These are phyloP conservation scores for Anisognathus igniventris DNA, from an alignment of 2,797 vertebrate species.

Conservation along the genomic window DNA sequence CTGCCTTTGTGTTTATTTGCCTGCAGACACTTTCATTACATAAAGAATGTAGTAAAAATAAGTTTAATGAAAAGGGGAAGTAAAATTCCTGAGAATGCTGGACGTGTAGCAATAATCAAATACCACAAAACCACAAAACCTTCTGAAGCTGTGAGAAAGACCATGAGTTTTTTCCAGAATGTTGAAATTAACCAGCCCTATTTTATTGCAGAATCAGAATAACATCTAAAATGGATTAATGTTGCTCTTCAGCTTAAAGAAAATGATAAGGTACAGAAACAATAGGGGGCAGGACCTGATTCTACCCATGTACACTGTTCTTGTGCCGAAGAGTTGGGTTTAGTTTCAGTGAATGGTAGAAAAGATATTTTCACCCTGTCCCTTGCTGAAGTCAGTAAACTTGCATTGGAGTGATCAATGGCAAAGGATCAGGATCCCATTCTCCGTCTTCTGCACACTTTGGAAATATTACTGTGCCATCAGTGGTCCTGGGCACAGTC, in stretches of 20 bases:
- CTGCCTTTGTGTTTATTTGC: constrained; percentile 1
- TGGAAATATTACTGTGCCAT: background rate
- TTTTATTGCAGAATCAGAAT: background rate
- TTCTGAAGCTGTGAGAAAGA: background rate
- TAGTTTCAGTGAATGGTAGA: background rate
- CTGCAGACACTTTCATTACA: background rate
- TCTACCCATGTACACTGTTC: background rate
- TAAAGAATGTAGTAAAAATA: background rate
- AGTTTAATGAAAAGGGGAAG: background rate
- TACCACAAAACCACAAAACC: background rate
- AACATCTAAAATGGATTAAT: background rate
- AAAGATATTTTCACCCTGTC: background rate
- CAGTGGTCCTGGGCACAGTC: background rate
- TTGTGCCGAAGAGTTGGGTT: background rate
- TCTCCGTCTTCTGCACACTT: background rate
- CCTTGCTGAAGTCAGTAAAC: background rate
- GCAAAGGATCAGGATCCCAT: background rate
- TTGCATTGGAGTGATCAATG: background rate
- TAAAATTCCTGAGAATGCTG: background rate
- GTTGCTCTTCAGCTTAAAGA: background rate
- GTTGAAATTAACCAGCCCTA: background rate
- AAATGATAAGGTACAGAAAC: background rate
- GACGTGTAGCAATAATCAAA: background rate
- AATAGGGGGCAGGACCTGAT: background rate
- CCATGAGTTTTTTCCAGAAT: background rate